Evolutionary conservation across 2,888 invertebrate species (phyloP), one percentile per base, ranked within the genome.

Genomic region (Drosophila testacea): DNA sequence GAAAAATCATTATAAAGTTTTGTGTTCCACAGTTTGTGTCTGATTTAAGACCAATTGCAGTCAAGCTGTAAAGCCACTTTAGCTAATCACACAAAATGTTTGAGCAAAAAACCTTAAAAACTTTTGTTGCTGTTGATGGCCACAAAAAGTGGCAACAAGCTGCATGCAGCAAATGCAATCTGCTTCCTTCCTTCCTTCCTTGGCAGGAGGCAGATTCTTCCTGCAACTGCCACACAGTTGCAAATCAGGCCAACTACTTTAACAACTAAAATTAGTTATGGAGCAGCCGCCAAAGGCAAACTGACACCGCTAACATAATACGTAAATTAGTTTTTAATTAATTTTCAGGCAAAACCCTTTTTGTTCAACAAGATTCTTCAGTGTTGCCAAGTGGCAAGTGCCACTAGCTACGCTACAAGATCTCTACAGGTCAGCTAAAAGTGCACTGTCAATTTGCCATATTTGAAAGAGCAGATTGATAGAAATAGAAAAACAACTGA

Each of bases 321-420:
- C 50, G 57, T 59, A 81, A 76, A 79, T 76, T 73, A 71, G 82
- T 77, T 79, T 79, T 73, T 67, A 82, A 73, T 80, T 73, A 73
- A 73, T 82, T 72, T 65, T 51, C 46, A 50, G 73, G 50, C 61
- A 66, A 32, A 65, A 57, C 6, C 7, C 38, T 56, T 67, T 54
- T 59, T 61, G 38, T 22, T 38, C 46, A 57, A 22, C 13, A 13
- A 10, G 51, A 32, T 38, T 51, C 38, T 28, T 52, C 6, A 38
- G 9, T 30, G 55, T n/a, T 55, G 22, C 38, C 46, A 27, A 51
- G 30, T 36, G 11, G 6, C 36, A 32, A 56, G 28, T 46, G 28
- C 34, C 36, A 50, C 27, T 41, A 27, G 38, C 30, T 38, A 42
- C n/a, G 38, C 30, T 42, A 48, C 13, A 48, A 54, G 48, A 52